A percentile compares a stretch with the other conserved stretches of the same genome.
Evolutionary conservation across 2,797 vertebrate species (phyloP).

Genomic region (Esox masquinongy): DNA sequence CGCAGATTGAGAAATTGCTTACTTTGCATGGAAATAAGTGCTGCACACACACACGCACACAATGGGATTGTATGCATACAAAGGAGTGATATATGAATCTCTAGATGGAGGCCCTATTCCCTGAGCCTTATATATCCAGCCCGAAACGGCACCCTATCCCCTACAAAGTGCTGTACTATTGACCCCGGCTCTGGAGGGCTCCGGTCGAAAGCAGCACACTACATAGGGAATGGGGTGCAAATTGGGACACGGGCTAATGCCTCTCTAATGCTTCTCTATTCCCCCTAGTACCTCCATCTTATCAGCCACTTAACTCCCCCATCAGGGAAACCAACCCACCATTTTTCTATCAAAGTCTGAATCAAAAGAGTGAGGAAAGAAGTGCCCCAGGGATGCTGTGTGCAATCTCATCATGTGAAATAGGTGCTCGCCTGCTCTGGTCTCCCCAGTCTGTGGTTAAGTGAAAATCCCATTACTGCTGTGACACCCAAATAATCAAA

Average conservation of each 20-base stretch:
- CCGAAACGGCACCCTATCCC: neutral
- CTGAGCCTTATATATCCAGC: neutral
- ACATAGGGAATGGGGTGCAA: neutral
- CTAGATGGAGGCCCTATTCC: constrained; percentile 45
- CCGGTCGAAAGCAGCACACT: neutral
- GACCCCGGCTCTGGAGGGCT: neutral
- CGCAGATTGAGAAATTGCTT: constrained; percentile 55
- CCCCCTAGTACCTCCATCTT: constrained; percentile 43
- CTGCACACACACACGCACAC: constrained; percentile 6
- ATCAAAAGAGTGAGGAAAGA: constrained; percentile 53
- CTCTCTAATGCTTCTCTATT: constrained; percentile 32
- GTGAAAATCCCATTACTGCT: constrained; percentile 59
- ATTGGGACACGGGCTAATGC: neutral
- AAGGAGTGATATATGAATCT: constrained; percentile 44
- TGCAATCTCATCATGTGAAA: constrained; percentile 66
- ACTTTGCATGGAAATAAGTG: constrained; percentile 62
- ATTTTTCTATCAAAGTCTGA: constrained; percentile 53
- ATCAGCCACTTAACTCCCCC: constrained; percentile 59
- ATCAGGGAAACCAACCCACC: constrained; percentile 23
- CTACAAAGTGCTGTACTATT: neutral
- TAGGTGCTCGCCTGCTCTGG: constrained; percentile 56
- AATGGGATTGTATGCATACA: constrained; percentile 13
- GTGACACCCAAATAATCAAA: constrained; percentile 63
- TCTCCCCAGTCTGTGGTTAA: constrained; percentile 52
- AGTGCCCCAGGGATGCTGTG: constrained; percentile 37